Evolutionary conservation across 2,888 invertebrate genomes (phyloP).

Genomic region (Drosophila limbata): DNA sequence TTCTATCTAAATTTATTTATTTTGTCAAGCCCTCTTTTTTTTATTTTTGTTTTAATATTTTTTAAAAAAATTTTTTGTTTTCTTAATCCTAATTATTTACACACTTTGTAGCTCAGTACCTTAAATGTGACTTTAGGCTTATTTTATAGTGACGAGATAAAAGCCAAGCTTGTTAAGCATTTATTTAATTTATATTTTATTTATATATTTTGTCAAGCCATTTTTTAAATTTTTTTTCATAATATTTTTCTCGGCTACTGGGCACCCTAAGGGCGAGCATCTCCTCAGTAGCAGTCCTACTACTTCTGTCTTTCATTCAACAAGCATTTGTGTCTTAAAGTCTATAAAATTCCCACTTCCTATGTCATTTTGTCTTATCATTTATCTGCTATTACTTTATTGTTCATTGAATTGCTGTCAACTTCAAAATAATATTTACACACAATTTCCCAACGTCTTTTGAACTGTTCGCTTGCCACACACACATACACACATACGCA

Average conservation of each 20-base stretch:
- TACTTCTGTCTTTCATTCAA: not conserved
- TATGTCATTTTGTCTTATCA: conserved; percentile 20
- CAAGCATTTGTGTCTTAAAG: not conserved
- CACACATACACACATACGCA: conserved; percentile 13
- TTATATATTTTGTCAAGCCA: too few relatives aligned
- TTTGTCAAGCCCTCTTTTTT: too few relatives aligned
- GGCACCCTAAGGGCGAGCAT: not conserved
- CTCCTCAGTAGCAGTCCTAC: not conserved
- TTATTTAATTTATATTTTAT: too few relatives aligned
- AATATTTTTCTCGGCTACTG: not conserved
- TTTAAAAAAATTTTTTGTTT: too few relatives aligned
- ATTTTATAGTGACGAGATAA: too few relatives aligned
- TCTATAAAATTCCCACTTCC: not conserved
- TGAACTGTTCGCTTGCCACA: conserved; percentile 34
- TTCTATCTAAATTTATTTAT: too few relatives aligned
- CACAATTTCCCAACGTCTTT: conserved; percentile 53
- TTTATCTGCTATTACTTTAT: conserved; percentile 64
- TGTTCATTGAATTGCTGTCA: conserved; percentile 73
- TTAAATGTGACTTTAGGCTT: too few relatives aligned
- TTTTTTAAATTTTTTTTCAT: too few relatives aligned
- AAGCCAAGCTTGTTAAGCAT: too few relatives aligned
- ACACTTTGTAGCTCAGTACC: too few relatives aligned
- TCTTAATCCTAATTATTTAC: too few relatives aligned
- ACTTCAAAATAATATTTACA: conserved; percentile 75
- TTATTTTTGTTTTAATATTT: too few relatives aligned